phyloP scores from a whole-genome alignment of 2,797 vertebrate genomes.

The Acropternis orthonyx region DNA sequence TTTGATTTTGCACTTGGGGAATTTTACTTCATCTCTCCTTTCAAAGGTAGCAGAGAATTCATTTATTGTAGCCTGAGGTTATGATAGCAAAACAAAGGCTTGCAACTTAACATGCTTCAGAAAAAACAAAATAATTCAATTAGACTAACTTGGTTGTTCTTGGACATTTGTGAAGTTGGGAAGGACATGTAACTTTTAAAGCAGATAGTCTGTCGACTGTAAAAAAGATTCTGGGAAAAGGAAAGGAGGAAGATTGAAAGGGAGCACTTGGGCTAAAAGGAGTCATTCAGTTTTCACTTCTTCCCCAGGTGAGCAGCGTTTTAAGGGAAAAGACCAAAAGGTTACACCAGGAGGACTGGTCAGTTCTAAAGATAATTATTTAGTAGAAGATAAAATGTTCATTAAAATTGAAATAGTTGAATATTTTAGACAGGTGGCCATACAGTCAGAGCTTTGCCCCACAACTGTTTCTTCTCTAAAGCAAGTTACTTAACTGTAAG shows the following conservation, averaged over 20 bases:
- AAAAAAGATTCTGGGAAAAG: background rate
- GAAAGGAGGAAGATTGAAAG: background rate
- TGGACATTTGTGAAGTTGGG: slow-evolving; percentile 46
- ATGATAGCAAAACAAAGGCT: slow-evolving; percentile 82
- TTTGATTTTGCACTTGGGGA: slow-evolving; percentile 86
- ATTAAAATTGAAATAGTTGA: background rate
- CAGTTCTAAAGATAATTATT: slow-evolving; percentile 34
- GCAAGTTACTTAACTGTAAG: slow-evolving; percentile 10
- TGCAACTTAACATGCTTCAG: slow-evolving; percentile 73
- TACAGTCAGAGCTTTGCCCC: slow-evolving; percentile 6
- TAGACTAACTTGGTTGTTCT: slow-evolving; percentile 74
- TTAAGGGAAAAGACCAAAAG: background rate
- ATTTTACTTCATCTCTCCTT: slow-evolving; percentile 84
- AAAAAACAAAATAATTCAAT: slow-evolving; percentile 81
- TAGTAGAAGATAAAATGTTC: slow-evolving; percentile 42
- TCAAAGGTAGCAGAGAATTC: slow-evolving; percentile 85
- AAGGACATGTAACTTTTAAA: slow-evolving; percentile 18
- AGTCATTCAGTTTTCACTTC: background rate
- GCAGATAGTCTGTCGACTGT: background rate
- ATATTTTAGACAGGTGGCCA: background rate
- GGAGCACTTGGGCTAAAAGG: background rate
- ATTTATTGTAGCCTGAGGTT: slow-evolving; percentile 85
- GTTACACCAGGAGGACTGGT: slow-evolving; percentile 1
- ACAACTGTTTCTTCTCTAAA: slow-evolving; percentile 52
- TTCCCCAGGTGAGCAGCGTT: background rate